Conservation (phyloP, 2,797 vertebrate genomes). For the Hemitrygon akajei region DNA sequence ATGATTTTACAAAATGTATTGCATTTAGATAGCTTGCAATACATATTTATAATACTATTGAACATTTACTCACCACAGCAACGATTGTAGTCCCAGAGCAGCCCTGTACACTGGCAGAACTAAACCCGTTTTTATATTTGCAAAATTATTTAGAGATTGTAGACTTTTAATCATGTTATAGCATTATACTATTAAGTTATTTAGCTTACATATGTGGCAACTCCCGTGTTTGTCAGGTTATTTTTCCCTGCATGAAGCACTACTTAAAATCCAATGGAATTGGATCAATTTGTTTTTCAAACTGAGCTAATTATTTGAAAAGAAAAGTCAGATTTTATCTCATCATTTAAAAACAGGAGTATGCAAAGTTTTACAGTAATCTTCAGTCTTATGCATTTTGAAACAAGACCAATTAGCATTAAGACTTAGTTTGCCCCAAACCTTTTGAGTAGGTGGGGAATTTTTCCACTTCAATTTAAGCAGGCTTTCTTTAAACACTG, state of each 20-base stretch:
- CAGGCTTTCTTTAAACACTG: too few relatives aligned
- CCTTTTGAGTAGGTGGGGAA: background rate
- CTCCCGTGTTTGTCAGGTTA: background rate
- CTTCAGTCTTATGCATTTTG: background rate
- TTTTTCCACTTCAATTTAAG: background rate
- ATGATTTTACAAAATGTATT: background rate
- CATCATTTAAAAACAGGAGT: background rate
- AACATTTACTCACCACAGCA: background rate
- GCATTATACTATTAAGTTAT: background rate
- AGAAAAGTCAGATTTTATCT: constrained; percentile 6
- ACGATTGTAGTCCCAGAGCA: background rate
- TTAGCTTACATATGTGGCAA: background rate
- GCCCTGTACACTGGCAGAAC: background rate
- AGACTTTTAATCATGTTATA: background rate
- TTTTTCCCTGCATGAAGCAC: background rate
- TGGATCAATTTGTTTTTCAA: background rate
- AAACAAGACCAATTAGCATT: constrained; percentile 6
- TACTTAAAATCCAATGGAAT: background rate
- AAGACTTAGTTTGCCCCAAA: background rate
- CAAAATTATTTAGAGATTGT: background rate
- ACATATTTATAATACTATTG: background rate
- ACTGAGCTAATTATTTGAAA: background rate
- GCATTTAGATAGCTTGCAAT: background rate
- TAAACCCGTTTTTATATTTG: background rate
- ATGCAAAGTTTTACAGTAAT: constrained; percentile 11